Evolutionary conservation across 2,113 vertebrate genomes (phyloP).

Genomic region (Piprites chloris): DNA sequence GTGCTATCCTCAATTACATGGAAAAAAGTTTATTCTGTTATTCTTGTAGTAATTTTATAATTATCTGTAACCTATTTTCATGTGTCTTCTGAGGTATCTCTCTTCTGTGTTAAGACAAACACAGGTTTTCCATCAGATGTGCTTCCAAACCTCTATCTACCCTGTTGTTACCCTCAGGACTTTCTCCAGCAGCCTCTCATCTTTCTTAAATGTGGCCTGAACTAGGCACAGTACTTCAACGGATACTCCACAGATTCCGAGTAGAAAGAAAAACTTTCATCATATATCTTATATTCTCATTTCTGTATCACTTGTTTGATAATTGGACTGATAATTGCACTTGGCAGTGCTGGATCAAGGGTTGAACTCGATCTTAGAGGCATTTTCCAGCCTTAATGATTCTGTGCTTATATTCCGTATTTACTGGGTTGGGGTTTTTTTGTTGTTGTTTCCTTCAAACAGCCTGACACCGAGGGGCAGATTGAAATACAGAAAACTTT

Average conservation of each 20-base stretch:
- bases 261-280: not conserved
- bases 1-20: not conserved
- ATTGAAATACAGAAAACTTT: not conserved
- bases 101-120: not conserved
- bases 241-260: not conserved
- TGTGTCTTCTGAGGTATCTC: not conserved
- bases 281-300: not conserved
- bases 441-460: not conserved
- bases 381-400: not conserved
- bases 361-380: not conserved
- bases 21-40: not conserved
- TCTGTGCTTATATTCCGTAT: not conserved
- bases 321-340: not conserved
- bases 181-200: not conserved
- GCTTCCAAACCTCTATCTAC: not conserved
- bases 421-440: rapidly evolving
- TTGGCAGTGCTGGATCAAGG: not conserved
- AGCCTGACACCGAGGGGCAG: not conserved
- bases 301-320: not conserved
- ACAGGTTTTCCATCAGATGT: not conserved
- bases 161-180: not conserved
- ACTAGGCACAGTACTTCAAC: not conserved
- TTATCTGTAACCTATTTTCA: not conserved
- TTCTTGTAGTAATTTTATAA: not conserved
- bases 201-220: not conserved